Base-by-base conservation (phyloP, 2,113 vertebrate genomes). In the Tylochromis polylepis region DNA sequence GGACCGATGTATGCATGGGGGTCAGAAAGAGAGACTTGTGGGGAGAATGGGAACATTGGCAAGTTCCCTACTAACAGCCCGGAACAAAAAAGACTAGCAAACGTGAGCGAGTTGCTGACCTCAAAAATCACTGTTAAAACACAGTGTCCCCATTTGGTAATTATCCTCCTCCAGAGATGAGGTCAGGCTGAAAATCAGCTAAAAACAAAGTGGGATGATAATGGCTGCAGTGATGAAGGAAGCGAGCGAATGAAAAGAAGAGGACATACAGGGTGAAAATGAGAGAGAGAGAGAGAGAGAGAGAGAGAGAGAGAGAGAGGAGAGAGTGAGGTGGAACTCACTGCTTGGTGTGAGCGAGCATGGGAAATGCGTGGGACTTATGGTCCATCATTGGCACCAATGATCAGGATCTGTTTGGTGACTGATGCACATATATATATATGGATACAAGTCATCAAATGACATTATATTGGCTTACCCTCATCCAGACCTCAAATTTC, bases 281-380 rank as follows among this genome's bases (percentile, higher is more conserved):
- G 81, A 75, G 87, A 90, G 90, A 87, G 81, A 56, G 55, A 77
- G 72, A 60, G 29, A 79, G 88, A 78, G 60, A 49, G 82, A 85
- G 7, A 90, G 90, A 87, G 81, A 56, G 55, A 77, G 72, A 60
- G 29, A 79, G 88, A 78, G 60, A 49, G 82, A 85, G 7, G 83
- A 87, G 67, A 72, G 90, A 85, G 90, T 85, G 94, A 84, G 94
- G 93, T 95, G 91, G 93, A 93, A 92, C 91, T 94, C 92, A 56
- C 93, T 95, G 95, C 91, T 94, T 93, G 93, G 93, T 96, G 95
- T 94, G 93, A 95, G 93, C 85, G 94, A 95, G 96, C 95, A 95
- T 97, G 95, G 94, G 96, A 97, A 96, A 95, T 95, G 95, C 94
- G 95, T 96, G 95, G 96, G 95, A 96, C 90, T 90, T 92, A 87